These are phyloP conservation scores for Scaptomyza cyrtandrae DNA, from an alignment of 2,888 invertebrate genomes.

Conservation along the genomic window DNA sequence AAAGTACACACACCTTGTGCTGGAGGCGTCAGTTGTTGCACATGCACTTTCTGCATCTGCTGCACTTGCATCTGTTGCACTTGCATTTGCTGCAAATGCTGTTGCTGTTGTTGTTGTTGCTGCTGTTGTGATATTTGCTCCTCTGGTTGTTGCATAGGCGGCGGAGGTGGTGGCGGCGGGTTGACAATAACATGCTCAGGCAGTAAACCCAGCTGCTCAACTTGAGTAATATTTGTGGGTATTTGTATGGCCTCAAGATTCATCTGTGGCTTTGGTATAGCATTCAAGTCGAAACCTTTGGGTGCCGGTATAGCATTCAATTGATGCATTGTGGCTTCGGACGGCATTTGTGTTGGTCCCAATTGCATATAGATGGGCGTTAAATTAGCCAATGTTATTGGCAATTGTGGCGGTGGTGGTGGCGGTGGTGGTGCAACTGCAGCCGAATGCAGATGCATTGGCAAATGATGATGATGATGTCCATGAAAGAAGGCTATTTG, in stretches of 20 bases:
- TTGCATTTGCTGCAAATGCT: constrained; percentile 23
- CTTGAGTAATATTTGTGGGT: constrained; percentile 76
- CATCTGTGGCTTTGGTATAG: constrained; percentile 87
- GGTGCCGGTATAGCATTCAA: constrained; percentile 88
- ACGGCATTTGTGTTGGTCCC: constrained; percentile 55
- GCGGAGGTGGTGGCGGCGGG: constrained; percentile 67
- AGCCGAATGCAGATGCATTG: constrained; percentile 83
- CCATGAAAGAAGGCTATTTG: constrained; percentile 69
- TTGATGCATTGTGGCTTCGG: constrained; percentile 85
- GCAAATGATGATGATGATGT: constrained; percentile 53
- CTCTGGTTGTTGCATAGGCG: constrained; percentile 55
- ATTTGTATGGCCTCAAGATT: constrained; percentile 87
- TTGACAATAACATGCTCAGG: constrained; percentile 58
- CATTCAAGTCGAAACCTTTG: constrained; percentile 86
- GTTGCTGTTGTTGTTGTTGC: constrained; percentile 25
- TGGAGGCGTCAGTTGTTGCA: constrained; percentile 35
- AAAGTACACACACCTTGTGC: constrained; percentile 71
- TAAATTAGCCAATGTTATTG: constrained; percentile 73
- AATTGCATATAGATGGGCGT: constrained; percentile 84
- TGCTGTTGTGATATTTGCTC: constrained; percentile 40
- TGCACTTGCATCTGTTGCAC: constrained; percentile 28
- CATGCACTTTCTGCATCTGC: constrained; percentile 16
- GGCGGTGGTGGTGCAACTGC: constrained; percentile 79
- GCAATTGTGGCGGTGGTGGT: constrained; percentile 79
- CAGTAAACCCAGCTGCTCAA: constrained; percentile 51